Percentiles rank a stretch among this genome's conserved stretches.
phyloP scores from a whole-genome alignment of 2,888 invertebrate genomes.

The Agelastica alni region DNA sequence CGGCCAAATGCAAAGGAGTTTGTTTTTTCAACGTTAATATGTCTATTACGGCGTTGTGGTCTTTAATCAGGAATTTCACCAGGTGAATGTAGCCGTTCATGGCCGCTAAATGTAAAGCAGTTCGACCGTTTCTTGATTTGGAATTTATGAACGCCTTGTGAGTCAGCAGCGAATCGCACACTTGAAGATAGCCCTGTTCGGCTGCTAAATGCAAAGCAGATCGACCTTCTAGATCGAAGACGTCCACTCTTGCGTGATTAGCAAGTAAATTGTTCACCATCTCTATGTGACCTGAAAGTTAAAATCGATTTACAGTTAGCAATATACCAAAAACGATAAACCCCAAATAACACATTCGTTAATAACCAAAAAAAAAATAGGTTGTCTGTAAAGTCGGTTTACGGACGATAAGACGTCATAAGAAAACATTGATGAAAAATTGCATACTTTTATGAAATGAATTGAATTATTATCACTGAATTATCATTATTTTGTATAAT shows the following conservation, averaged over 20 bases:
- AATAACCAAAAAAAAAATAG: no score
- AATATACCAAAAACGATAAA: no score
- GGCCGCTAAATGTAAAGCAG: constrained; percentile 95
- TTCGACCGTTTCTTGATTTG: constrained; percentile 94
- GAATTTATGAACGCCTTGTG: constrained; percentile 99
- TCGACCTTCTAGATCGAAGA: constrained; percentile 94
- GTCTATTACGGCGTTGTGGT: constrained; percentile 94
- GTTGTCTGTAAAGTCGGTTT: no score
- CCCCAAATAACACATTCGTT: no score
- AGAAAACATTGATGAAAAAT: no score
- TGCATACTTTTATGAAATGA: no score
- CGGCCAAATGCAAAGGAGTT: constrained; percentile 96
- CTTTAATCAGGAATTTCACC: constrained; percentile 90
- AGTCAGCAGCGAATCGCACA: constrained; percentile 85
- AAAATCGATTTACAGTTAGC: no score
- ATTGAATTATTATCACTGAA: no score
- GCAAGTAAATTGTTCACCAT: constrained; percentile 86
- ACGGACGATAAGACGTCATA: no score
- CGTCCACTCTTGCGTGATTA: constrained; percentile 97
- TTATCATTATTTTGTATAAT: no score
- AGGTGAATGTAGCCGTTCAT: constrained; percentile 93
- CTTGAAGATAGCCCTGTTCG: constrained; percentile 88
- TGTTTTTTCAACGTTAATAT: constrained; percentile 94
- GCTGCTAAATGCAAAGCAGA: constrained; percentile 95
- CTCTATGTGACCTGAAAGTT: constrained; percentile 74